phyloP scores from a whole-genome alignment of 2,797 vertebrate species.

The Intellagama lesueurii region DNA sequence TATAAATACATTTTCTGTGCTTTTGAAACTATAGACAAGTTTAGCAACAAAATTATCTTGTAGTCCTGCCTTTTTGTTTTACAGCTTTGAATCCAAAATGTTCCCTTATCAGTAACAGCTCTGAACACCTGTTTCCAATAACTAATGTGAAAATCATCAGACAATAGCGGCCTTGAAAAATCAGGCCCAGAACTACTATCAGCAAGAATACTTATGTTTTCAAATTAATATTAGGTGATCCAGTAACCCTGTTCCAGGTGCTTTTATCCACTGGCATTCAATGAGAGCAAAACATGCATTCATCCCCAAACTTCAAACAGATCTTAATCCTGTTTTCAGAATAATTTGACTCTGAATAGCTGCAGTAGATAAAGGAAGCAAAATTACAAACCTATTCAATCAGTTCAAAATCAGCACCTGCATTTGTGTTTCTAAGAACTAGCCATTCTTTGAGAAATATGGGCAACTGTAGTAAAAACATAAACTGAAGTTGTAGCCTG shows the following conservation, averaged over 20 bases:
- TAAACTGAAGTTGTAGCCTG: slow-evolving; percentile 74
- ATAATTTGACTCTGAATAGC: slow-evolving; percentile 48
- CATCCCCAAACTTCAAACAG: slow-evolving; percentile 43
- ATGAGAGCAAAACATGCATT: slow-evolving; percentile 43
- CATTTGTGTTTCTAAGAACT: slow-evolving; percentile 44
- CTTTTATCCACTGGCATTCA: slow-evolving; percentile 29
- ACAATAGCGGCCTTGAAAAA: slow-evolving; percentile 69
- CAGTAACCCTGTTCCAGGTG: slow-evolving; percentile 31
- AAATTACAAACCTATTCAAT: slow-evolving; percentile 47
- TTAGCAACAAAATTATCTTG: slow-evolving; percentile 61
- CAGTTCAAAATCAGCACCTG: slow-evolving; percentile 49
- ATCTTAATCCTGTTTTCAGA: slow-evolving; percentile 50
- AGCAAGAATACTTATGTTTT: slow-evolving; percentile 73
- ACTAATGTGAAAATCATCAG: slow-evolving; percentile 58
- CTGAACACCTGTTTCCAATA: slow-evolving; percentile 83
- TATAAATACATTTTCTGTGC: neutral
- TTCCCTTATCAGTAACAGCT: slow-evolving; percentile 61
- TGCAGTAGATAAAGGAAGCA: slow-evolving; percentile 41
- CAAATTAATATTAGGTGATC: slow-evolving; percentile 45
- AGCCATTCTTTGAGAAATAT: slow-evolving; percentile 58
- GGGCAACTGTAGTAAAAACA: slow-evolving; percentile 60
- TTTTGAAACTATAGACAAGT: slow-evolving; percentile 37
- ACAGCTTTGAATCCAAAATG: slow-evolving; percentile 55
- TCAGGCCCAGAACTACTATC: slow-evolving; percentile 66
- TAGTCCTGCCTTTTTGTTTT: slow-evolving; percentile 65